Evolutionary conservation across 2,888 invertebrate species (phyloP).

Genomic region (Trilocha varians): DNA sequence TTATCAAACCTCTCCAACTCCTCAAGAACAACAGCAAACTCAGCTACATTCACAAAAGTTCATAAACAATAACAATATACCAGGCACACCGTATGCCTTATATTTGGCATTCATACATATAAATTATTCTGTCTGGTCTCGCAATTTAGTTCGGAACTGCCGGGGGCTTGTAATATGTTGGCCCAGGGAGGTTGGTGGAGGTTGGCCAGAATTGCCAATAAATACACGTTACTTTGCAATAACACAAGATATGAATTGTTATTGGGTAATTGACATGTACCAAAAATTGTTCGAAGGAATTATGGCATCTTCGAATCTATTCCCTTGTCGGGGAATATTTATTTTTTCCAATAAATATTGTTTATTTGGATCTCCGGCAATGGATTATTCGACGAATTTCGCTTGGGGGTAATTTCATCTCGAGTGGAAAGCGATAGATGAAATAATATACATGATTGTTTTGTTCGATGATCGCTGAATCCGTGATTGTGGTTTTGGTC

Average conservation of each 20-base stretch:
- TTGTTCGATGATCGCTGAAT: not conserved
- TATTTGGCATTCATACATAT: constrained; percentile 25
- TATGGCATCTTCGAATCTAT: not conserved
- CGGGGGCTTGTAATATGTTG: constrained; percentile 16
- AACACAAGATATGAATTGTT: constrained; percentile 29
- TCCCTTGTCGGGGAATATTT: not conserved
- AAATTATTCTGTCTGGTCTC: constrained; percentile 21
- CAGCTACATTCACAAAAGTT: not conserved
- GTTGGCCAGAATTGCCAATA: constrained; percentile 32
- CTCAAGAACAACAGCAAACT: not conserved
- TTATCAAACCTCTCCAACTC: not conserved
- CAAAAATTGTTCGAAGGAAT: not conserved
- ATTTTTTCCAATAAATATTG: not conserved
- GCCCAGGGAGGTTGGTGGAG: constrained; percentile 9
- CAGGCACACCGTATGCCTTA: constrained; percentile 1
- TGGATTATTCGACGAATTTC: not conserved
- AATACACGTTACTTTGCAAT: constrained; percentile 38
- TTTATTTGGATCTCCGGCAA: not conserved
- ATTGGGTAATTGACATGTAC: constrained; percentile 8
- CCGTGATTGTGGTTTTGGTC: too few relatives aligned
- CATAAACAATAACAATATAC: not conserved
- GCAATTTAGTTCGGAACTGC: constrained; percentile 11
- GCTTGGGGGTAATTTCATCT: not conserved
- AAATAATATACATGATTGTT: not conserved
- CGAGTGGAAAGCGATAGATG: not conserved